These are phyloP conservation scores for Pammene fasciana DNA, from an alignment of 2,888 invertebrate species.

Conservation along the genomic window DNA sequence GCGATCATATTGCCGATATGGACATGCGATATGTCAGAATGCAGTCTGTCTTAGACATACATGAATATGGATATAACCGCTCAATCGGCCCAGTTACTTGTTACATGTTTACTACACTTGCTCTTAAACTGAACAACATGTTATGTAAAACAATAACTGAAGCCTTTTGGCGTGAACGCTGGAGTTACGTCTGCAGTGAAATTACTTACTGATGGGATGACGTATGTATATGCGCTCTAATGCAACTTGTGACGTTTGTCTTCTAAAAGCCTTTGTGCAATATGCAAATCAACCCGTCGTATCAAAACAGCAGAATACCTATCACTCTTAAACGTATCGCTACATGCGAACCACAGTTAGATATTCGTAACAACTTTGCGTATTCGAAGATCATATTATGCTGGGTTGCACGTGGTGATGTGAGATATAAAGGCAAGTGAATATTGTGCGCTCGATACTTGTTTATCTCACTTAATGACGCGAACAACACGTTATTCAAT, in stretches of 20 bases:
- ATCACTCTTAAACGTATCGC: constrained; percentile 3
- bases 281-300: constrained; percentile 23
- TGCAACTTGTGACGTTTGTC: constrained; percentile 11
- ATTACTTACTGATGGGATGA: not conserved
- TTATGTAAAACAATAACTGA: constrained; percentile 28
- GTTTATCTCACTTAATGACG: constrained; percentile 39
- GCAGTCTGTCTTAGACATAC: constrained; percentile 3
- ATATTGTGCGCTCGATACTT: constrained; percentile 26
- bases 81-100: constrained; percentile 11
- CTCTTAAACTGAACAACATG: constrained; percentile 20
- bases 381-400: not conserved
- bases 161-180: constrained; percentile 17
- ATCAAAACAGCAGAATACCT: constrained; percentile 27
- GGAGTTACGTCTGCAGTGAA: constrained; percentile 19
- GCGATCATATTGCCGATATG: constrained; percentile 10
- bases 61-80: constrained; percentile 19
- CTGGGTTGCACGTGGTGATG: not conserved
- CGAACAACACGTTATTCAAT: constrained; percentile 37
- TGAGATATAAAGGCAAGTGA: not conserved
- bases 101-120: constrained; percentile 30
- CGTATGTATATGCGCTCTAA: constrained; percentile 3
- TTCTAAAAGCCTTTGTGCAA: constrained; percentile 19
- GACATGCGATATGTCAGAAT: constrained; percentile 20
- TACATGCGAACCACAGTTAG: not conserved
- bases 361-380: not conserved